Conservation (phyloP, 2,797 vertebrate species). For the Toxotes lorentzi region DNA sequence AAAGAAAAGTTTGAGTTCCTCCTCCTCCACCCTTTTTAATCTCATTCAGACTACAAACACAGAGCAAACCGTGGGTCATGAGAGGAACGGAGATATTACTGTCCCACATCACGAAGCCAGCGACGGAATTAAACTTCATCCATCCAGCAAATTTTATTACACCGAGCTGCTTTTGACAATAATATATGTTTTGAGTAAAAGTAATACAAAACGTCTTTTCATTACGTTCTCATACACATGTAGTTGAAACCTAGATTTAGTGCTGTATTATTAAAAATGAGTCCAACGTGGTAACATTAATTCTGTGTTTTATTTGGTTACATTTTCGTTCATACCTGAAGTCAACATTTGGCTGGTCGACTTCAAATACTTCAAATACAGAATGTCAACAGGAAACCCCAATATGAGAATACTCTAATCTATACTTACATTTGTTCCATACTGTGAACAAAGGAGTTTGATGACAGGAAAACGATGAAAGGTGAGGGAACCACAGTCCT, state of each 20-base stretch:
- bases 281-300: no score
- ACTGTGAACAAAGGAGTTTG: not conserved
- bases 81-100: not conserved
- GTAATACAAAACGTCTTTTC: conserved; percentile 20
- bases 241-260: not conserved
- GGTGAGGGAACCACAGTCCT: not conserved
- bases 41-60: not conserved
- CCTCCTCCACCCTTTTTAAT: not conserved
- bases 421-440: not conserved
- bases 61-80: not conserved
- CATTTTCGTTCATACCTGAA: not conserved
- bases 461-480: not conserved
- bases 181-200: conserved; percentile 11
- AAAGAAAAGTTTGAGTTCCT: not conserved
- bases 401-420: not conserved
- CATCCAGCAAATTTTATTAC: not conserved
- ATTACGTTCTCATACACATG: conserved; percentile 16
- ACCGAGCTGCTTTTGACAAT: not conserved
- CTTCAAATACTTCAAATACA: not conserved
- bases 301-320: not conserved
- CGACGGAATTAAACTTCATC: conserved; percentile 16
- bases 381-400: not conserved
- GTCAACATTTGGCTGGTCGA: no score
- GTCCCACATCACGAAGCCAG: not conserved
- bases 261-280: conserved; percentile 14